These are phyloP conservation scores for Beroe forskalii DNA, from an alignment of 37 sponge, comb jelly and placozoan species.

Conservation along the genomic window DNA sequence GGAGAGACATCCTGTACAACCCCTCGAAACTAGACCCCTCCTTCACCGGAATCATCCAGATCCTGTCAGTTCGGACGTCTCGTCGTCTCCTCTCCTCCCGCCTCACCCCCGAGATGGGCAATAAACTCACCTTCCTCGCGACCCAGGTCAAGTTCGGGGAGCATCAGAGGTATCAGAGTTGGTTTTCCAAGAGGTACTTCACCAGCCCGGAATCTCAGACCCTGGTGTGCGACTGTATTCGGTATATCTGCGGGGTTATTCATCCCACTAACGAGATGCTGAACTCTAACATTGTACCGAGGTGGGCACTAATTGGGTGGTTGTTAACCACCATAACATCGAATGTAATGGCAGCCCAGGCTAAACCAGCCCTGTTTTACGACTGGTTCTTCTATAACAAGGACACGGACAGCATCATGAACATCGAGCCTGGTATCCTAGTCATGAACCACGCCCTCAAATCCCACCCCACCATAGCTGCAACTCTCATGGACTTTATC, in stretches of 20 bases:
- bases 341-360: constrained; percentile 73
- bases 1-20: constrained; percentile 82
- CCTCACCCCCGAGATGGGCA: constrained; percentile 86
- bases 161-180: constrained; percentile 80
- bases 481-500: constrained; percentile 91
- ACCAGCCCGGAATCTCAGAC: constrained; percentile 78
- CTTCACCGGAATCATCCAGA: constrained; percentile 78
- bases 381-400: constrained; percentile 92
- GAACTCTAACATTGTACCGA: constrained; percentile 87
- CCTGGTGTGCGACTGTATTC: constrained; percentile 82
- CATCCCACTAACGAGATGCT: constrained; percentile 97
- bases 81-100: constrained; percentile 82
- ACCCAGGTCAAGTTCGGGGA: constrained; percentile 93
- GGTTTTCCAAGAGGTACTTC: constrained; percentile 73
- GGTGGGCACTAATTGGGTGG: constrained; percentile 99
- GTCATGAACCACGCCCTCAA: constrained; percentile 89
- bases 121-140: constrained; percentile 85
- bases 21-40: constrained; percentile 78
- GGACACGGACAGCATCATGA: constrained; percentile 92
- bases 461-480: constrained; percentile 81
- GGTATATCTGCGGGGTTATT: constrained; percentile 93
- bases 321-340: constrained; percentile 76
- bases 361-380: constrained; percentile 92
- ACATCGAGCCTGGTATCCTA: constrained; percentile 95
- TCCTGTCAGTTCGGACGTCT: constrained; percentile 82